phyloP scores from a whole-genome alignment of 2,797 vertebrate genomes.

The Anguilla megastoma region DNA sequence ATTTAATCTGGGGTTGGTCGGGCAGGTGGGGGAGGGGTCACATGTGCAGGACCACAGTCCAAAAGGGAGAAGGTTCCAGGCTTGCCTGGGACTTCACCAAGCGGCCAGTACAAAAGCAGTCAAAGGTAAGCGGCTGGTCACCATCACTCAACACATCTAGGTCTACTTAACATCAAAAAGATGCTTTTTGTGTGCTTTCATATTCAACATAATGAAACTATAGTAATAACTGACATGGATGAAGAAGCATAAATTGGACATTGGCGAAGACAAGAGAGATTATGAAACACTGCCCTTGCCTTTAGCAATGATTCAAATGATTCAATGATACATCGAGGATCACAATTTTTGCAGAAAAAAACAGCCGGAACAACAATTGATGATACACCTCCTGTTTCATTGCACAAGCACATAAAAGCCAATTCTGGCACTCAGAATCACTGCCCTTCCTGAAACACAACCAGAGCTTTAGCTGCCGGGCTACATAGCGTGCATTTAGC shows the following conservation, averaged over 20 bases:
- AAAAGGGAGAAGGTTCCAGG: constrained; percentile 36
- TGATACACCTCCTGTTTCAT: constrained; percentile 39
- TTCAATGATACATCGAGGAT: neutral
- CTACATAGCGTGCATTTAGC: constrained; percentile 5
- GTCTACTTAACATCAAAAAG: neutral
- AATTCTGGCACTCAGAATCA: constrained; percentile 39
- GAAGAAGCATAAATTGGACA: neutral
- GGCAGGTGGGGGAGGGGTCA: constrained; percentile 27
- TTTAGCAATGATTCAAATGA: neutral
- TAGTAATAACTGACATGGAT: neutral
- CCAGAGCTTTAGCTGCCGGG: constrained; percentile 10
- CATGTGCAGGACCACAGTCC: constrained; percentile 36
- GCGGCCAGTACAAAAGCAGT: neutral
- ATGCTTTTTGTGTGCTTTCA: neutral
- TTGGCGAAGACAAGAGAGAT: neutral
- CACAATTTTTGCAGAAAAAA: neutral
- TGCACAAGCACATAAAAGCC: constrained; percentile 36
- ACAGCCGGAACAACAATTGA: neutral
- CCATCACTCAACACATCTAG: neutral
- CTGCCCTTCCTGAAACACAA: constrained; percentile 22
- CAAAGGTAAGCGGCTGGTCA: neutral
- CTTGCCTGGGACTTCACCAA: constrained; percentile 47
- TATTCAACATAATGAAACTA: neutral
- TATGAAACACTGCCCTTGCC: neutral
- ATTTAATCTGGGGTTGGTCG: constrained; percentile 53